These are phyloP conservation scores for Hippocampus abdominalis DNA, from an alignment of 2,113 vertebrate species.

Conservation along the genomic window DNA sequence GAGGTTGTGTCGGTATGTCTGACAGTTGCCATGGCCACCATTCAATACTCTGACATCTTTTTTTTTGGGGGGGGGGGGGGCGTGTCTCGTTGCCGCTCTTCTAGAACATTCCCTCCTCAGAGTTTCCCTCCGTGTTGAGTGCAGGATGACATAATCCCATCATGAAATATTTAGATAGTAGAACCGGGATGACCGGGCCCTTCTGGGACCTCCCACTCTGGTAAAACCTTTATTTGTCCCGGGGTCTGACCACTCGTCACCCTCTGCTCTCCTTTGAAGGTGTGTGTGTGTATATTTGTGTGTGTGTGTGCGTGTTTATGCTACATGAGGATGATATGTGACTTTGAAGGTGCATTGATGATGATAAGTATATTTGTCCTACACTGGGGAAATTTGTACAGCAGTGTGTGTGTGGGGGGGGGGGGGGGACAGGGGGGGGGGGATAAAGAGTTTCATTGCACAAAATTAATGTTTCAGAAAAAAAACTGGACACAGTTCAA, in stretches of 20 bases:
- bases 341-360: too few species aligned
- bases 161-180: slow-evolving; percentile 58
- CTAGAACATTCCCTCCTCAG: not conserved
- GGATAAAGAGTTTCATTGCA: too few species aligned
- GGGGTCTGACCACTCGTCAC: not conserved
- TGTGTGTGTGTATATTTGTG: not conserved
- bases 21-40: not conserved
- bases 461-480: too few species aligned
- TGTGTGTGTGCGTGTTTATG: too few species aligned
- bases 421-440: too few species aligned
- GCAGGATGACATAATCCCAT: slow-evolving; percentile 48
- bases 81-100: not conserved
- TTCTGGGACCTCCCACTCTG: slow-evolving; percentile 6
- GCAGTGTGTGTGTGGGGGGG: too few species aligned
- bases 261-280: not conserved
- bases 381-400: too few species aligned
- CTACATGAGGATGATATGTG: not conserved
- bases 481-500: too few species aligned
- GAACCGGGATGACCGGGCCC: slow-evolving; percentile 32
- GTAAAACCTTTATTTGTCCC: slow-evolving; percentile 10
- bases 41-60: not conserved
- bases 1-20: not conserved
- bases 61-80: not conserved
- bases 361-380: too few species aligned
- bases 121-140: slow-evolving; percentile 7